These are phyloP conservation scores for Agelaius tricolor DNA, from an alignment of 2,113 vertebrate species.

Conservation along the genomic window DNA sequence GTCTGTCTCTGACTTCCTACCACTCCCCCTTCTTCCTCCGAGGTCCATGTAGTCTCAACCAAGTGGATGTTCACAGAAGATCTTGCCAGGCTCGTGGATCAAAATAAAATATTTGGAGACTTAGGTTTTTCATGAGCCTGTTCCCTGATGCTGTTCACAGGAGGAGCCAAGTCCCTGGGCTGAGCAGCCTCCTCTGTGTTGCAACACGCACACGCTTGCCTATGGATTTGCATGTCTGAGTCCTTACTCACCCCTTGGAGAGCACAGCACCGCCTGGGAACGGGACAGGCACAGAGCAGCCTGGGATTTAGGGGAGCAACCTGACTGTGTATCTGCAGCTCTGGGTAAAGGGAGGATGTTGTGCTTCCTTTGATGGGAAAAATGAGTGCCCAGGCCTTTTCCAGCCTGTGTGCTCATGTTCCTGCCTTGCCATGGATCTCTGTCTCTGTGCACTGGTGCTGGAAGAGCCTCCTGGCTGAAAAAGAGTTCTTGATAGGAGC, in stretches of 20 bases:
- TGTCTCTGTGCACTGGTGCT: not conserved
- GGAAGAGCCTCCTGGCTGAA: not conserved
- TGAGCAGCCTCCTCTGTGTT: not conserved
- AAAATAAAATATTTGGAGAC: constrained; percentile 54
- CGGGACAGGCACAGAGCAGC: rapidly evolving
- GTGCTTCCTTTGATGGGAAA: not conserved
- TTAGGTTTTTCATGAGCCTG: constrained; percentile 16
- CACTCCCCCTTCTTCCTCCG: not conserved
- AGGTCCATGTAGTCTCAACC: not conserved
- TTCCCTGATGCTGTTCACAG: not conserved
- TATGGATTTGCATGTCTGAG: constrained; percentile 18
- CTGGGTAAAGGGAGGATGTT: not conserved
- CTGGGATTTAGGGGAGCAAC: not conserved
- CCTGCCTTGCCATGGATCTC: not conserved
- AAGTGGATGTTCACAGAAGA: constrained; percentile 22
- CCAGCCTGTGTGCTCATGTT: rapidly evolving
- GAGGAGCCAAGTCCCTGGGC: not conserved
- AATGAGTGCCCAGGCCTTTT: not conserved
- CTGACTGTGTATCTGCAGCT: not conserved
- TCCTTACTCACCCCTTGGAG: not conserved
- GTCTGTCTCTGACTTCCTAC: not conserved
- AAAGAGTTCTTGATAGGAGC: not conserved
- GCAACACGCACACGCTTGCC: not conserved
- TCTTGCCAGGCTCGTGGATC: constrained; percentile 18
- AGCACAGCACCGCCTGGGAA: not conserved